These are phyloP conservation scores for Caradrina kadenii DNA, from an alignment of 2,888 invertebrate species.

Conservation along the genomic window DNA sequence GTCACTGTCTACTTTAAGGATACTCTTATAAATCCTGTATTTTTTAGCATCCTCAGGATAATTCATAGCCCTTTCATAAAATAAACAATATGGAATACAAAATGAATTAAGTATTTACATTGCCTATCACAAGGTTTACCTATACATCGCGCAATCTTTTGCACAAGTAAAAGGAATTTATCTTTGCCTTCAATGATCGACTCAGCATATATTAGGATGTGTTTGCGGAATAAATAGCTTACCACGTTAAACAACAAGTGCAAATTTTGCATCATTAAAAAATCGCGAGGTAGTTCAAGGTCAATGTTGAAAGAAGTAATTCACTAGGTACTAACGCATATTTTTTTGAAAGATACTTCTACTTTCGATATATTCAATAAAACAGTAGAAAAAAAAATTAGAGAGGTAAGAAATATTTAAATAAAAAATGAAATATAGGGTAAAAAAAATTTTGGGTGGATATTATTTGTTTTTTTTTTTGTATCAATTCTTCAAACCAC, in stretches of 20 bases:
- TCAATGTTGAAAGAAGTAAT: neutral
- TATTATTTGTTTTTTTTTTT: no score
- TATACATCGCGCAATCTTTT: slow-evolving; percentile 16
- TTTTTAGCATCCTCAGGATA: no score
- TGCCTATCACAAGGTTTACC: slow-evolving; percentile 13
- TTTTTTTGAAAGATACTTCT: neutral
- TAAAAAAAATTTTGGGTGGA: no score
- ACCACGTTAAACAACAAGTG: slow-evolving; percentile 30
- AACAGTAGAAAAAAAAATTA: no score
- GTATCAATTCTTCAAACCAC: no score
- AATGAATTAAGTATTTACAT: slow-evolving; percentile 14
- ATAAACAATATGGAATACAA: slow-evolving; percentile 3
- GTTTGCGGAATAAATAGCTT: slow-evolving; percentile 51
- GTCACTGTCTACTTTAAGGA: neutral
- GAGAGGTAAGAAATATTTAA: no score
- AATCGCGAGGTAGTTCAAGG: slow-evolving; percentile 46
- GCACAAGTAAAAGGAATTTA: slow-evolving; percentile 29
- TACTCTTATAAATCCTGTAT: neutral
- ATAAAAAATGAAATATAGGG: no score
- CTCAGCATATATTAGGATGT: slow-evolving; percentile 49
- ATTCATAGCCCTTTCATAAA: neutral
- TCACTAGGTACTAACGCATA: slow-evolving; percentile 11
- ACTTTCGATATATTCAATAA: neutral
- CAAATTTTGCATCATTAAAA: slow-evolving; percentile 45
- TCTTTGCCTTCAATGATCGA: slow-evolving; percentile 38